phyloP scores from a whole-genome alignment of 2,113 vertebrate species.

The Sinocyclocheilus anshuiensis region DNA sequence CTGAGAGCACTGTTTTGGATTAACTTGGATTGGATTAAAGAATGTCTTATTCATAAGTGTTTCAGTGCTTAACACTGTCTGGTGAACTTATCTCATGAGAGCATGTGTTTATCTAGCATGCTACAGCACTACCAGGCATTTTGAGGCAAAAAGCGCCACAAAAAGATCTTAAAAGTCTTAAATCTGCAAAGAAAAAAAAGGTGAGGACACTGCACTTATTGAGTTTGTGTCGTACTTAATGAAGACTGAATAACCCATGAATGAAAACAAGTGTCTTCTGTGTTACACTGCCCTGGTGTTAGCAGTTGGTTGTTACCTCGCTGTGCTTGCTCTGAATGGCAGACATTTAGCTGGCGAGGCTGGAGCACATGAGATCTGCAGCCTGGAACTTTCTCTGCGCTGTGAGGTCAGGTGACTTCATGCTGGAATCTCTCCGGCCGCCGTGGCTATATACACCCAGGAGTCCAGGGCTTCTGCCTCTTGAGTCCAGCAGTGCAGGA shows the following conservation, averaged over 20 bases:
- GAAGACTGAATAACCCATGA: neutral
- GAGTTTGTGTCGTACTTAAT: neutral
- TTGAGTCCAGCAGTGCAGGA: constrained; percentile 61
- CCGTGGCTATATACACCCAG: constrained; percentile 64
- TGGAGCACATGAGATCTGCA: constrained; percentile 43
- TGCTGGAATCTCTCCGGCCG: constrained; percentile 58
- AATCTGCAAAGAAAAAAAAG: neutral
- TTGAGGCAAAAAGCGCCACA: neutral
- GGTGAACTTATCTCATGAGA: constrained; percentile 19
- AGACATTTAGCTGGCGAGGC: constrained; percentile 17
- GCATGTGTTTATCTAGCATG: constrained; percentile 31
- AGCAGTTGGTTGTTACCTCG: constrained; percentile 7
- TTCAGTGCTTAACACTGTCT: neutral
- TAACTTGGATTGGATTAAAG: neutral
- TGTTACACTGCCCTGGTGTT: neutral
- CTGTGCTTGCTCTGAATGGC: neutral
- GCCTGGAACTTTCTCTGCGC: constrained; percentile 72
- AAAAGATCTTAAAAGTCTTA: neutral
- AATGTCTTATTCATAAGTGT: neutral
- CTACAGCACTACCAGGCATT: constrained; percentile 4
- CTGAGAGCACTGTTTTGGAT: neutral
- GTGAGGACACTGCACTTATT: neutral
- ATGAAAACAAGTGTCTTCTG: neutral
- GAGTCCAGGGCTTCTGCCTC: constrained; percentile 56
- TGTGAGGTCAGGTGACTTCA: constrained; percentile 72